Evolutionary conservation across 2,888 invertebrate species (phyloP).

Genomic region (Anaspis maculata): DNA sequence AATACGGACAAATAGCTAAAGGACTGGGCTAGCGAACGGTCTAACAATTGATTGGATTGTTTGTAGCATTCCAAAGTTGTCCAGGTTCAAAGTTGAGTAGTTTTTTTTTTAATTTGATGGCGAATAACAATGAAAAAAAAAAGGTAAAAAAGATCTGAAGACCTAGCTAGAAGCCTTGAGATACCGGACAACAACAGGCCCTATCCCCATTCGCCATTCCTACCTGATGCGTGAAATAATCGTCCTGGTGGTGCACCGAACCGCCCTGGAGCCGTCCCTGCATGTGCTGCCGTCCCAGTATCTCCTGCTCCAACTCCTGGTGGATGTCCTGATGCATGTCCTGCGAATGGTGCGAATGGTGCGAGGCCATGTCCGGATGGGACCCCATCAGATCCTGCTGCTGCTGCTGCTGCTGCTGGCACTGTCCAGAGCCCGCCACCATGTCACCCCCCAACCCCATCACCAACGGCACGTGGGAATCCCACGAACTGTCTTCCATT

Average conservation of each 20-base stretch:
- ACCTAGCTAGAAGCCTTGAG: too few species aligned
- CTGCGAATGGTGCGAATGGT: slow-evolving; percentile 26
- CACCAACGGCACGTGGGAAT: slow-evolving; percentile 41
- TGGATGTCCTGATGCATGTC: slow-evolving; percentile 32
- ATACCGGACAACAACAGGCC: too few species aligned
- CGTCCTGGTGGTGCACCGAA: slow-evolving; percentile 16
- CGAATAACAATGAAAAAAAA: too few species aligned
- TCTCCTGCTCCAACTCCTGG: slow-evolving; percentile 28
- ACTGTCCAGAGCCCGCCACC: slow-evolving; percentile 25
- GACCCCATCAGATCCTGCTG: slow-evolving; percentile 11
- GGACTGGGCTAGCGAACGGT: too few species aligned
- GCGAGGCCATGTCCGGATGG: slow-evolving; percentile 12
- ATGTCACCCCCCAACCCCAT: slow-evolving; percentile 39
- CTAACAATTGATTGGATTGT: too few species aligned
- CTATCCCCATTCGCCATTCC: slow-evolving; percentile 12
- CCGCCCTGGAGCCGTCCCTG: slow-evolving; percentile 23
- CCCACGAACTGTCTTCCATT: slow-evolving; percentile 44
- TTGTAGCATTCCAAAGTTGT: too few species aligned
- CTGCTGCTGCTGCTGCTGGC: slow-evolving; percentile 27
- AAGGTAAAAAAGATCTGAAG: too few species aligned
- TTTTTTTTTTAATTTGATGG: too few species aligned
- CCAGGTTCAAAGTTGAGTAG: too few species aligned
- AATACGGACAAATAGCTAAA: too few species aligned
- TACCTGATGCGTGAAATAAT: slow-evolving; percentile 36
- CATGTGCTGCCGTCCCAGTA: slow-evolving; percentile 18